Conservation (phyloP, 2,113 vertebrate species). For the Protomyctophum bolini region DNA sequence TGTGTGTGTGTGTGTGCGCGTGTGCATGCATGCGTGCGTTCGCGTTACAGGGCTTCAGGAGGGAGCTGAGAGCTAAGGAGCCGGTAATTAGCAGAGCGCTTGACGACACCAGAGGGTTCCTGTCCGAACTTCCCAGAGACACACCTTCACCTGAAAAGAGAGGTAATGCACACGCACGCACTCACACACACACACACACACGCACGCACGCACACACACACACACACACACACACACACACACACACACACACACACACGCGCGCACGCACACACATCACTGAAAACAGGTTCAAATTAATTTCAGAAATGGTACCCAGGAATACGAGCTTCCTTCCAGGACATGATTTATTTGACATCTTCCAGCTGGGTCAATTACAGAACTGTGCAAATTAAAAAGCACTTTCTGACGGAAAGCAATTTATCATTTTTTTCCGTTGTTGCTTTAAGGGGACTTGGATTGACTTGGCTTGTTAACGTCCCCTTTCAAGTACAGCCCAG, state of each 20-base stretch:
- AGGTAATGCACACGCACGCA: constrained; percentile 54
- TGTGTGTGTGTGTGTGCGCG: constrained; percentile 12
- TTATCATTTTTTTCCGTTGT: neutral
- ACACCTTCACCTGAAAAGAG: constrained; percentile 62
- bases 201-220: neutral
- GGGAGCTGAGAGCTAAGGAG: constrained; percentile 72
- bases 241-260: neutral
- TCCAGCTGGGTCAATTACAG: neutral
- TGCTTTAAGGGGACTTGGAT: neutral
- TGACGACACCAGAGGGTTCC: constrained; percentile 69
- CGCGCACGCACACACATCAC: neutral
- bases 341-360: constrained; percentile 19
- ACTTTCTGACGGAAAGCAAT: neutral
- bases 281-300: neutral
- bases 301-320: neutral
- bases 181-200: constrained; percentile 5
- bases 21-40: too few species aligned
- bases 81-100: constrained; percentile 69
- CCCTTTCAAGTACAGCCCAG: neutral
- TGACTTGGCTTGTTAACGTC: neutral
- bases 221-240: neutral
- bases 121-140: constrained; percentile 71
- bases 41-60: constrained; percentile 68
- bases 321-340: neutral
- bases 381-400: neutral